Evolutionary conservation across 92 coral and sea anemone genomes (phyloP), one percentile per base, ranked within the genome.

Genomic region (Palythoa heliodiscus): DNA sequence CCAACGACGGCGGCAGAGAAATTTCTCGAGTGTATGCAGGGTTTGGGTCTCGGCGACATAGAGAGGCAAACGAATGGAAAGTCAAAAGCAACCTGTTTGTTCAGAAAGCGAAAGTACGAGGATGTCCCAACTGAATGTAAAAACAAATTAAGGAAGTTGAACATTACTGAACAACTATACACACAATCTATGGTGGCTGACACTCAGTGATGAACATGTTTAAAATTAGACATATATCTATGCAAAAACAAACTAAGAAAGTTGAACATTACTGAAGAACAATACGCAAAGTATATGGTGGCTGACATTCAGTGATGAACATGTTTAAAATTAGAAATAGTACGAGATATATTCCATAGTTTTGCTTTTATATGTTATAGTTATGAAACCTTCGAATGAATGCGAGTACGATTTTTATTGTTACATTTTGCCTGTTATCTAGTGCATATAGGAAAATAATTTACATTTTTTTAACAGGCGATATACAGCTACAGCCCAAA

Each of bases 1-100:
- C 85, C 85, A 4, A 68, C 80, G 0, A 23, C 23, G 55, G 84
- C 91, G 6, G 87, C 84, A 52, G 87, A 67, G 50, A 60, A 70
- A 37, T 76, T 83, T 50, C 84, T 88, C 0, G 60, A 54, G 61
- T 83, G 67, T 52, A 76, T 83, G 87, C 87, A 83, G 70, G 47
- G 70, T 43, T 83, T 88, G n/a, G 91, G 91, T 19, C 84, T 83
- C 19, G 87, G 87, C 11, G 47, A 66, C 53, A 77, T 77, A n/a
- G 72, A 37, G 15, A 80, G 68, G 10, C 54, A 20, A 60, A 19
- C 50, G 35, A 86, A 86, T 73, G 55, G 67, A 66, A 86, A 52
- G 71, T 53, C 78, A 52, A 47, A 76, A 47, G 77, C 24, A 67
- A 86, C 55, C 23, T 69, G 71, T 23, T 25, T 70, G 37, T 82